phyloP scores from a whole-genome alignment of 1,140 invertebrate species.

The Hesperophylax magnus region DNA sequence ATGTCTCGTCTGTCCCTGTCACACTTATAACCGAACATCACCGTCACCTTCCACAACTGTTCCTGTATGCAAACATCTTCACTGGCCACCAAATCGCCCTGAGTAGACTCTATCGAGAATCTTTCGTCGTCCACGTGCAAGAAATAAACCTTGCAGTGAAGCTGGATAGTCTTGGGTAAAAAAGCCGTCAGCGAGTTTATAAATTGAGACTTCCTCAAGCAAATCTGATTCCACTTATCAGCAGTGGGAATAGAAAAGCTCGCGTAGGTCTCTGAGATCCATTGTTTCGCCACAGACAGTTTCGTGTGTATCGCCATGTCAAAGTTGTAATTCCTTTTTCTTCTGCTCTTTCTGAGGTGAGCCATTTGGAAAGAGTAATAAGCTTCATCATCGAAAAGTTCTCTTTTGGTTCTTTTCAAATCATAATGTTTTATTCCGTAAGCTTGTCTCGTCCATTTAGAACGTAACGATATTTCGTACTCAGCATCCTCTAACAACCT shows the following conservation, averaged over 20 bases:
- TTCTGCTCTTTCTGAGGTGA: constrained; percentile 50
- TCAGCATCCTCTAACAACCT: constrained; percentile 66
- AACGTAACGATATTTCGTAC: constrained; percentile 52
- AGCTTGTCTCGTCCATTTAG: constrained; percentile 9
- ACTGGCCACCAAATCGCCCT: constrained; percentile 85
- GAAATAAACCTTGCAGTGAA: constrained; percentile 82
- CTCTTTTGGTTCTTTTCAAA: constrained; percentile 43
- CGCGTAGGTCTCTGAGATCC: constrained; percentile 87
- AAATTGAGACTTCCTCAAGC: constrained; percentile 82
- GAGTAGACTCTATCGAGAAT: constrained; percentile 83
- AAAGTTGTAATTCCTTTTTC: constrained; percentile 63
- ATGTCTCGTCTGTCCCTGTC: constrained; percentile 74
- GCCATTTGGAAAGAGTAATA: constrained; percentile 54
- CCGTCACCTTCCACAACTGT: constrained; percentile 84
- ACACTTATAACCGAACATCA: constrained; percentile 80
- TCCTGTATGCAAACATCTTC: constrained; percentile 84
- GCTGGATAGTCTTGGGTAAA: constrained; percentile 79
- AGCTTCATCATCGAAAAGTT: constrained; percentile 51
- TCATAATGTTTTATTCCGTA: constrained; percentile 20
- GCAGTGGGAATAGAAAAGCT: constrained; percentile 86
- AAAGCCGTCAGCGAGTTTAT: constrained; percentile 84
- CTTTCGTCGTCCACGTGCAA: constrained; percentile 83
- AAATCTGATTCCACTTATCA: constrained; percentile 84
- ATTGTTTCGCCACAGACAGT: constrained; percentile 82
- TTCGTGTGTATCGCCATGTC: constrained; percentile 70